These are phyloP conservation scores for Orcinus orca DNA, from an alignment of 2,113 vertebrate species.

Conservation along the genomic window DNA sequence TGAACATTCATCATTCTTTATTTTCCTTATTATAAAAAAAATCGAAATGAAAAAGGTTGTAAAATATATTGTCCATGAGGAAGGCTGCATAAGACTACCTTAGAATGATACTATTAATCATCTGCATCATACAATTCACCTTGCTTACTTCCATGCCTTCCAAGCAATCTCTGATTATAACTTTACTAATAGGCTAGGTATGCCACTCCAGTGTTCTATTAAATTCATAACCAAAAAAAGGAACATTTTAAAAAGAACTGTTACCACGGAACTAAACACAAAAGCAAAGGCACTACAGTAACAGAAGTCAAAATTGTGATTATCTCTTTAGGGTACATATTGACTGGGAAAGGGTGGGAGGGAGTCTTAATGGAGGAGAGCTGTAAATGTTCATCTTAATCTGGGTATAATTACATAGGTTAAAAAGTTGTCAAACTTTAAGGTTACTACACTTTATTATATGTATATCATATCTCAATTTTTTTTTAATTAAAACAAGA, in stretches of 20 bases:
- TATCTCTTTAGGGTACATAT: not conserved
- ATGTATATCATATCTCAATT: not conserved
- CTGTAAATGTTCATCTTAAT: not conserved
- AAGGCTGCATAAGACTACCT: not conserved
- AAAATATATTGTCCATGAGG: not conserved
- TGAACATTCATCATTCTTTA: not conserved
- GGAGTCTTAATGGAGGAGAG: not conserved
- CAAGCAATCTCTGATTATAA: slow-evolving; percentile 3
- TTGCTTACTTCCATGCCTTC: not conserved
- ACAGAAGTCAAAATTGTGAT: not conserved
- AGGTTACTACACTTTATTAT: not conserved
- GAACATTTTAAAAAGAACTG: not conserved
- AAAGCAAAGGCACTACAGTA: not conserved
- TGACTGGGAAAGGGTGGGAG: not conserved
- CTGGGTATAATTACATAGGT: not conserved
- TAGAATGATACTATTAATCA: not conserved
- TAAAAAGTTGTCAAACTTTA: slow-evolving; percentile 30
- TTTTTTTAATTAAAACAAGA: not conserved
- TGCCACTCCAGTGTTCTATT: not conserved
- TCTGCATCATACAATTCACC: not conserved
- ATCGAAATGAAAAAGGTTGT: not conserved
- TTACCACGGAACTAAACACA: not conserved
- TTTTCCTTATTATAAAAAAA: slow-evolving; percentile 24
- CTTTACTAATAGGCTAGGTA: not conserved
- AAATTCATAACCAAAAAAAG: slow-evolving; percentile 21